Base-by-base conservation (phyloP, 2,797 vertebrate genomes). In the Falco columbarius region DNA sequence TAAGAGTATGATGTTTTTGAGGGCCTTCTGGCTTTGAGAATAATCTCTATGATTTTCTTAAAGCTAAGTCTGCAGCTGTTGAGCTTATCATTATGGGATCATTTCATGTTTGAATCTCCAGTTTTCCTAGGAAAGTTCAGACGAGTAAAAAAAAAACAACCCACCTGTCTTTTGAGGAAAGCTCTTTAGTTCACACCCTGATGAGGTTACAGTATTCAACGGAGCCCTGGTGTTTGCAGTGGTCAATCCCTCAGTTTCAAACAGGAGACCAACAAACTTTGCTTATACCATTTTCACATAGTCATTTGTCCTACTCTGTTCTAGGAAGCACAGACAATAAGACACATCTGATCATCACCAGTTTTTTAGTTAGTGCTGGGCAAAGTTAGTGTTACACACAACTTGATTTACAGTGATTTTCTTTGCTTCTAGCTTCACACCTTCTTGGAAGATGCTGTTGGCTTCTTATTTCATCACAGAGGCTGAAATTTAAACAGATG, bases 331-430 rank as follows among this genome's bases (percentile, higher is more conserved):
- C 36, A 47, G 38, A 32, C 34, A 32, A 0, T 19, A 54, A 46
- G 34, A 44, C 10, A 11, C 5, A 13, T 83, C 21, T 46, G 44
- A 4, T 63, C 10, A 10, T 65, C 0, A 0, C n/a, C 10, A 26
- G 6, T 24, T 38, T 84, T 71, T 85, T 52, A 24, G 12, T 66
- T 91, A 81, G 46, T 42, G 34, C 19, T 58, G 8, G 4, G 32
- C 7, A 32, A 51, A 55, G 3, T 73, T 75, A 65, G 26, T 30
- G n/a, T 30, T 76, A 26, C 2, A 6, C 38, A 62, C 32, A 93
- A 14, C 23, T 88, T 89, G 47, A 18, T 52, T 29, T 68, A 56
- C 17, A 18, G 7, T 66, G 14, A 42, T 32, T 62, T 89, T 81
- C 34, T 76, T 79, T 70, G 11, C 38, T 91, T 90, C 51, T 68